Percentiles rank a stretch among this genome's conserved stretches.
Evolutionary conservation across 1,140 invertebrate genomes (phyloP).

Genomic region (Nomia melanderi): DNA sequence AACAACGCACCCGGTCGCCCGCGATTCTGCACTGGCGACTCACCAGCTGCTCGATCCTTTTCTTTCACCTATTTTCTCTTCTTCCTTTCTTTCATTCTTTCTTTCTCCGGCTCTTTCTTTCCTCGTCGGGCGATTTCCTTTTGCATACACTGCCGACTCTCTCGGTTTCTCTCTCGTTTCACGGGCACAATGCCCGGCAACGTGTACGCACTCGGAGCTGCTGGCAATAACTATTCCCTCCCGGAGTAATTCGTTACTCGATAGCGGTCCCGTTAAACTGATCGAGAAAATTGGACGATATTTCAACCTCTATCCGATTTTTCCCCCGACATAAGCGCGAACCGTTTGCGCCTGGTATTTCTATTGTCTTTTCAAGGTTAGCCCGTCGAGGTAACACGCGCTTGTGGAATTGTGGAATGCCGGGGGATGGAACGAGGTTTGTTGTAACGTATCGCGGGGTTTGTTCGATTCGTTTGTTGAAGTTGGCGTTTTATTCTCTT

Average conservation of each 20-base stretch:
- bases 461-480: too few species aligned
- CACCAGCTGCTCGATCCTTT: not conserved
- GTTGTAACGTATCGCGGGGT: too few species aligned
- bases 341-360: too few species aligned
- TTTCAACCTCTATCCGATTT: not conserved
- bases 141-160: not conserved
- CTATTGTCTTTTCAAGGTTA: not conserved
- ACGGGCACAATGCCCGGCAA: not conserved
- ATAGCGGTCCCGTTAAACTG: not conserved
- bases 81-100: not conserved
- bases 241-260: not conserved
- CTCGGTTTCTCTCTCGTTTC: not conserved
- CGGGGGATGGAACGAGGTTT: too few species aligned
- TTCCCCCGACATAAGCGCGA: not conserved
- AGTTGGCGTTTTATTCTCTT: too few species aligned
- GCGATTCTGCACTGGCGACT: conserved; percentile 7
- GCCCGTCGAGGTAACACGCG: too few species aligned
- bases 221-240: not conserved
- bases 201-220: not conserved
- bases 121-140: conserved; percentile 4
- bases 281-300: not conserved
- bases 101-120: not conserved
- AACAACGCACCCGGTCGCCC: not conserved
- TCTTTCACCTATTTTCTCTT: not conserved
- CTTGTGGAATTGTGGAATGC: too few species aligned